Evolutionary conservation across 2,113 vertebrate genomes (phyloP).

Genomic region (Carlito syrichta): DNA sequence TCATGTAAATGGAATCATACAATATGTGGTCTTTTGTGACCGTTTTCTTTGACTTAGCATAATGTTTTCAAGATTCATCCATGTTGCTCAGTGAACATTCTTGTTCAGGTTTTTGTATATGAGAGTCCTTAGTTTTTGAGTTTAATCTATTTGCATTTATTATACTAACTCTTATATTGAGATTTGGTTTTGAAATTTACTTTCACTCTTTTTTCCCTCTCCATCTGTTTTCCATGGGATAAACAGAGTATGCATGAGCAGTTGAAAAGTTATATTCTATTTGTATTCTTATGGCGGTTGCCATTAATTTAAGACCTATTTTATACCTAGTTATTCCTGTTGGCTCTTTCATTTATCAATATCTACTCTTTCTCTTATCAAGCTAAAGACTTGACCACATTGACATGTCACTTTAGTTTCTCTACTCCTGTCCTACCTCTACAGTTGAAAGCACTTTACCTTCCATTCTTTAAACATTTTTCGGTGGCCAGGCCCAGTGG

Average conservation of each 20-base stretch:
- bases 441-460: neutral
- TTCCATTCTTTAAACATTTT: neutral
- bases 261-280: neutral
- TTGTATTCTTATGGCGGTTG: neutral
- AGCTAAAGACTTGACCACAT: neutral
- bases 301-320: neutral
- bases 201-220: neutral
- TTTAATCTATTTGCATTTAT: neutral
- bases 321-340: neutral
- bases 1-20: neutral
- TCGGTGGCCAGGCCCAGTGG: too few relatives aligned
- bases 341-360: neutral
- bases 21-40: neutral
- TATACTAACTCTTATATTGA: neutral
- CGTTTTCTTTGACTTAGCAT: neutral
- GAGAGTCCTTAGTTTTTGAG: neutral
- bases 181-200: neutral
- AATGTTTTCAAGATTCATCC: neutral
- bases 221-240: neutral
- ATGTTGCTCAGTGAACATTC: neutral
- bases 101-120: neutral
- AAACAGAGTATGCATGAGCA: neutral
- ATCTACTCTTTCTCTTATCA: neutral
- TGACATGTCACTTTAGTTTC: neutral
- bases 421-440: neutral